Evolutionary conservation across 2,113 vertebrate species (phyloP).

Genomic region (Brachypodius melanocephalos): DNA sequence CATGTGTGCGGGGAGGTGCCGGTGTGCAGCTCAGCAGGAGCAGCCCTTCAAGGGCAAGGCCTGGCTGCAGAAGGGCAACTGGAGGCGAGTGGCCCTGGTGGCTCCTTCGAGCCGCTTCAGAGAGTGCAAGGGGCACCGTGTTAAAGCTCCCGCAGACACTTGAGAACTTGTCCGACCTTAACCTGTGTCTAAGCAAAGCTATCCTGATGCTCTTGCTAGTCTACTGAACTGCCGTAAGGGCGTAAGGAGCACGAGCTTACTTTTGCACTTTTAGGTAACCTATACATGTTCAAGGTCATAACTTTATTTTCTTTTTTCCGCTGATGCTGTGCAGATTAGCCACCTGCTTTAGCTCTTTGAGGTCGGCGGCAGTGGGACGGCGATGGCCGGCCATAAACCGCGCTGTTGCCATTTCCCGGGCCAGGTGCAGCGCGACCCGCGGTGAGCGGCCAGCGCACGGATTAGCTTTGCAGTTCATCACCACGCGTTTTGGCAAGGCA

Average conservation of each 20-base stretch:
- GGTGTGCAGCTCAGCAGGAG: neutral
- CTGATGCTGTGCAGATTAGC: neutral
- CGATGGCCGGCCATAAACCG: neutral
- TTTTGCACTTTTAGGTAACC: neutral
- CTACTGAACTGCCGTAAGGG: neutral
- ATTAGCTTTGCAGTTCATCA: conserved; percentile 40
- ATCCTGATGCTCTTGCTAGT: neutral
- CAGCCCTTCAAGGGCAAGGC: neutral
- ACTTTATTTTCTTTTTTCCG: rapidly evolving
- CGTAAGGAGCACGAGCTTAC: neutral
- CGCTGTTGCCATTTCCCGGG: neutral
- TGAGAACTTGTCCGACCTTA: neutral
- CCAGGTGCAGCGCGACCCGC: neutral
- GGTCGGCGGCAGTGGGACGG: neutral
- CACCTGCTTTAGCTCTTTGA: neutral
- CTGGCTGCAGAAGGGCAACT: rapidly evolving
- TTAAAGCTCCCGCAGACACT: rapidly evolving
- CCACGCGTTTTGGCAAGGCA: conserved; percentile 17
- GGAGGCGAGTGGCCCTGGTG: rapidly evolving
- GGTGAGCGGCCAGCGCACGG: neutral
- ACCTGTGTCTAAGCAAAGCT: rapidly evolving
- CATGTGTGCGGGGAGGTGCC: neutral
- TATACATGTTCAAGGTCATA: neutral
- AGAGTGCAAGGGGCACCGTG: rapidly evolving
- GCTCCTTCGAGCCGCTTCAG: rapidly evolving